Percentiles rank a stretch among this genome's conserved stretches.
These are phyloP conservation scores for Planiliza haematocheilus DNA, from an alignment of 2,113 vertebrate species.

Conservation along the genomic window DNA sequence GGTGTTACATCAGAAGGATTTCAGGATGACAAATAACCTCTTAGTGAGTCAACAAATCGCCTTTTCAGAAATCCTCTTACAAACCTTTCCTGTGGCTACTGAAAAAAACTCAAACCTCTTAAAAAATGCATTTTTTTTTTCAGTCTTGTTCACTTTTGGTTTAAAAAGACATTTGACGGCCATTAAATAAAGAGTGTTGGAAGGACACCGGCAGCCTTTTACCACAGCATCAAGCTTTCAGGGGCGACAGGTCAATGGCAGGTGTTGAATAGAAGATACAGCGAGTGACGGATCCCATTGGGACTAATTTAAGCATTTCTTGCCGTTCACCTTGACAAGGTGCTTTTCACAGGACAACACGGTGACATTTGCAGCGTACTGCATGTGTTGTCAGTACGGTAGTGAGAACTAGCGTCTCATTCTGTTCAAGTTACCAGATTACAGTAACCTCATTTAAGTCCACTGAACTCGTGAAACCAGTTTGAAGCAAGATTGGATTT, in stretches of 20 bases:
- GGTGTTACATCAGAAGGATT: slow-evolving; percentile 76
- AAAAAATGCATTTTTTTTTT: slow-evolving; percentile 18
- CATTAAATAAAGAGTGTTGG: neutral
- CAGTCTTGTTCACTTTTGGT: slow-evolving; percentile 31
- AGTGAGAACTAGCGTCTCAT: neutral
- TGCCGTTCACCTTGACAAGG: neutral
- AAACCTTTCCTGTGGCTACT: slow-evolving; percentile 18
- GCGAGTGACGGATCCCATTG: slow-evolving; percentile 31
- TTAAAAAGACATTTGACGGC: slow-evolving; percentile 11
- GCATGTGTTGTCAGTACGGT: neutral
- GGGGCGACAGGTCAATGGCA: slow-evolving; percentile 2
- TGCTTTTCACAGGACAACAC: slow-evolving; percentile 31
- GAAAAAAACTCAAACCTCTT: slow-evolving; percentile 23
- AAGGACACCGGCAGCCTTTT: slow-evolving; percentile 1
- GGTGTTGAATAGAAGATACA: slow-evolving; percentile 24
- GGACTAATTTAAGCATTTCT: slow-evolving; percentile 47
- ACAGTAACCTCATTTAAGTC: neutral
- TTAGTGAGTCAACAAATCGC: slow-evolving; percentile 67
- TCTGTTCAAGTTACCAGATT: neutral
- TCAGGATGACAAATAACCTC: slow-evolving; percentile 63
- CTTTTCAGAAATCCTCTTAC: slow-evolving; percentile 72
- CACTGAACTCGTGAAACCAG: too few relatives aligned
- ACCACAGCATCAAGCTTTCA: slow-evolving; percentile 4
- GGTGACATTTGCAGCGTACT: slow-evolving; percentile 13
- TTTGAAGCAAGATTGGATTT: too few relatives aligned